These are phyloP conservation scores for Diphyllodes magnificus DNA, from an alignment of 2,113 vertebrate genomes.

Conservation along the genomic window DNA sequence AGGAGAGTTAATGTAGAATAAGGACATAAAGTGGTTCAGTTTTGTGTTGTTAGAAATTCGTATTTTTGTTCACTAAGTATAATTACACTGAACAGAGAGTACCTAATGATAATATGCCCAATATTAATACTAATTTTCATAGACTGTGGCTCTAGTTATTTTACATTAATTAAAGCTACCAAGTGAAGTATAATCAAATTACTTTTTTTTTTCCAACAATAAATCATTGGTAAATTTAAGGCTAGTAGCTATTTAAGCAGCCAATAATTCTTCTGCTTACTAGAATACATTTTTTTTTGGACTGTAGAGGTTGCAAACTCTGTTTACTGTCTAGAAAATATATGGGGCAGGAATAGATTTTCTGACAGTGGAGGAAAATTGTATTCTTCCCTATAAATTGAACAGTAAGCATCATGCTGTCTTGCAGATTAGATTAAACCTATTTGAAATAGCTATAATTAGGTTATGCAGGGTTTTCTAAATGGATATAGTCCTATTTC, in stretches of 20 bases:
- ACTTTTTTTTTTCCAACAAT: neutral
- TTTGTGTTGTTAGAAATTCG: neutral
- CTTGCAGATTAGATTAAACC: neutral
- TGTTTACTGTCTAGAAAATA: constrained; percentile 1
- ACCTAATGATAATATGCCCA: neutral
- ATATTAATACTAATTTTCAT: neutral
- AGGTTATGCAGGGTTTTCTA: neutral
- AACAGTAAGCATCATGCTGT: neutral
- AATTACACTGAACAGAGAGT: neutral
- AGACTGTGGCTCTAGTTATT: neutral
- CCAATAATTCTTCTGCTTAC: neutral
- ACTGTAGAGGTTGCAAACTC: neutral
- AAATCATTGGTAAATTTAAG: neutral
- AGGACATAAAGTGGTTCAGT: neutral
- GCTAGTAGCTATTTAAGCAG: neutral
- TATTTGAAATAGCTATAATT: constrained; percentile 2
- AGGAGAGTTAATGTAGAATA: neutral
- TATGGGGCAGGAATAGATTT: neutral
- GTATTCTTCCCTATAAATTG: neutral
- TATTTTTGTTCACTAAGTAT: neutral
- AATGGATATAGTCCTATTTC: neutral
- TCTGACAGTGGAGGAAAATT: neutral
- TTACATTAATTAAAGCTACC: neutral
- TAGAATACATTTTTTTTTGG: neutral
- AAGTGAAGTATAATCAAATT: neutral